Evolutionary conservation across 1,140 invertebrate species (phyloP), one percentile per base, ranked within the genome.

Genomic region (Bradysia coprophila): DNA sequence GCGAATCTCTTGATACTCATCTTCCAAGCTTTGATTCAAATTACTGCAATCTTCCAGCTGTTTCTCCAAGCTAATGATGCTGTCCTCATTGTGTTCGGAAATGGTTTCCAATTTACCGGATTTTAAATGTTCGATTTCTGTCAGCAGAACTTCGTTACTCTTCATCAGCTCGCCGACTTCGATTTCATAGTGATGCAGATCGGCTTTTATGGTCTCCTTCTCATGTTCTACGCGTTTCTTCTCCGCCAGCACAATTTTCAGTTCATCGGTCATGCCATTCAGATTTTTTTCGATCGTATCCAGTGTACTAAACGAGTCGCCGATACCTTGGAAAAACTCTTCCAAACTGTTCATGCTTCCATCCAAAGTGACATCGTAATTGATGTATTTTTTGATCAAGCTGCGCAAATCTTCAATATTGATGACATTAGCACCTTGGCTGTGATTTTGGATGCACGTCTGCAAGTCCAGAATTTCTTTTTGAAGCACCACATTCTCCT

Each of bases 51-150:
- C 67, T 28, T 73, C 73, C 36, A 76, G 49, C 56, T 75, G 71
- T 1, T 61, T 59, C 55, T 77, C 73, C 47, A 76, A 52, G 45
- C 69, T 64, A 0, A 66, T 54, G 28, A 74, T 53, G 48, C 69
- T 75, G 45, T 76, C 72, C 61, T 77, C 75, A 50, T 75, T 73
- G 2, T 71, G 67, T 57, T 77, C 73, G 36, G 71, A 68, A 40
- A 77, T 77, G 9, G 75, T 73, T 51, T 76, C 70, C 40, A 77
- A 54, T 46, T 73, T 73, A 21, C 67, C 65, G 49, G 68, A 69
- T 55, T 75, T 73, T 42, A 67, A 62, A 19, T 66, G 62, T 15
- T 73, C 64, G 46, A 77, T 64, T 54, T 76, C 71, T 40, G 66
- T 65, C 49, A 76, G 65, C 15, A 77, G 56, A 45, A 72, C 62